A percentile compares a stretch with the other conserved stretches of the same genome.
Conservation (phyloP, 37 sponge, comb jelly and placozoan species). For the Halisarca cf. caerulea region DNA sequence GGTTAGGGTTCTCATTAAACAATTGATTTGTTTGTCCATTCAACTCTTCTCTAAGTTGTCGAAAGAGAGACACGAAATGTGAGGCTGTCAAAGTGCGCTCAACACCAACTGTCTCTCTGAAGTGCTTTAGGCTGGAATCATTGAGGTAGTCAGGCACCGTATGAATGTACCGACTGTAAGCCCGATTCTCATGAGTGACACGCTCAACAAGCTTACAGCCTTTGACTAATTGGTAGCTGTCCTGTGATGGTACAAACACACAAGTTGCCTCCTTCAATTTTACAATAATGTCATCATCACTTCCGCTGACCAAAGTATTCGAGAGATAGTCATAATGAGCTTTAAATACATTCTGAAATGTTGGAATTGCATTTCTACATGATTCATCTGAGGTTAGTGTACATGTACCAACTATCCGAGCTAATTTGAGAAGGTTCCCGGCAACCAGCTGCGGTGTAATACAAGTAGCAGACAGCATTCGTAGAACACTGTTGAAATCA, state of each 20-base stretch:
- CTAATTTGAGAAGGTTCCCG: background rate
- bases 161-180: background rate
- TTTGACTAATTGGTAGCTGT: background rate
- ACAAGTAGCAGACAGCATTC: background rate
- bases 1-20: background rate
- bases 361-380: background rate
- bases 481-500: too few relatives aligned
- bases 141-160: background rate
- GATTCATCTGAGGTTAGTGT: background rate
- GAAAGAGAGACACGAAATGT: background rate
- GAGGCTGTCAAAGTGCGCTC: background rate
- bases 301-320: background rate
- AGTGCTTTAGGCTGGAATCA: background rate
- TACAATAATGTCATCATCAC: background rate
- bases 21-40: background rate
- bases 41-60: background rate
- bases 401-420: background rate
- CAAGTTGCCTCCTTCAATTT: background rate
- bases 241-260: slow-evolving; percentile 8
- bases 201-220: slow-evolving; percentile 13
- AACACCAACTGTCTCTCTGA: slow-evolving; percentile 8
- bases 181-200: background rate
- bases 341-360: background rate
- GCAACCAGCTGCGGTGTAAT: background rate
- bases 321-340: slow-evolving; percentile 1